A percentile compares a stretch with the other conserved stretches of the same genome.
phyloP scores from a whole-genome alignment of 1,140 invertebrate genomes.

The Drosophila triauraria region DNA sequence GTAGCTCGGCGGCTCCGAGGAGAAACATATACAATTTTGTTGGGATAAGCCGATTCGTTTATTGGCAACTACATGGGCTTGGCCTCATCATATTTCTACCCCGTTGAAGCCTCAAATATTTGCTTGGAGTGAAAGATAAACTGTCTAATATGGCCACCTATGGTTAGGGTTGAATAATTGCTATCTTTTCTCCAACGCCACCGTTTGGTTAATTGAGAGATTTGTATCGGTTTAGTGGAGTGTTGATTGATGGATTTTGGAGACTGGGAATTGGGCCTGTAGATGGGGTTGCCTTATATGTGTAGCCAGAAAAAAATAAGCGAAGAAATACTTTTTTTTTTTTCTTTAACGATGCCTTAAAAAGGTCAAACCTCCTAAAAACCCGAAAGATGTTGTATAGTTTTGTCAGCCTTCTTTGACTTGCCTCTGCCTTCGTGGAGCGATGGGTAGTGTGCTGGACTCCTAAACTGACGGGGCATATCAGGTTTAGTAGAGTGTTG shows the following conservation, averaged over 20 bases:
- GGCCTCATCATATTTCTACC: slow-evolving; percentile 30
- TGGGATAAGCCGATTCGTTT: slow-evolving; percentile 36
- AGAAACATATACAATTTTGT: slow-evolving; percentile 48
- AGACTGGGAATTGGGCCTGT: background rate
- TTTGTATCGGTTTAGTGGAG: slow-evolving; percentile 22
- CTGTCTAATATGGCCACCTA: slow-evolving; percentile 23
- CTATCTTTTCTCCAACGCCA: slow-evolving; percentile 6
- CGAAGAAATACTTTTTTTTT: too few relatives aligned
- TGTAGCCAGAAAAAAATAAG: too few relatives aligned
- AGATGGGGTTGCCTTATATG: background rate
- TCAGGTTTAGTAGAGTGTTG: too few relatives aligned
- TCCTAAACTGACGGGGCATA: too few relatives aligned
- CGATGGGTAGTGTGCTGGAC: too few relatives aligned
- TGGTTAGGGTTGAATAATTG: slow-evolving; percentile 21
- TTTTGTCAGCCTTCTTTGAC: too few relatives aligned
- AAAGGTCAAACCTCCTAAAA: too few relatives aligned
- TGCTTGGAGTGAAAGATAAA: slow-evolving; percentile 56
- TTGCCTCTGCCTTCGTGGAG: too few relatives aligned
- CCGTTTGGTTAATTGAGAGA: slow-evolving; percentile 44
- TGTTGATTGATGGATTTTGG: slow-evolving; percentile 44
- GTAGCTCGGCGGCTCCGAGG: slow-evolving; percentile 47
- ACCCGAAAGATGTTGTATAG: too few relatives aligned
- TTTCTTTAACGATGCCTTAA: too few relatives aligned
- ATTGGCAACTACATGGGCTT: slow-evolving; percentile 29
- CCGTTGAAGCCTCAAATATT: slow-evolving; percentile 53